Evolutionary conservation across 2,797 vertebrate genomes (phyloP).

Genomic region (Sciurus carolinensis): DNA sequence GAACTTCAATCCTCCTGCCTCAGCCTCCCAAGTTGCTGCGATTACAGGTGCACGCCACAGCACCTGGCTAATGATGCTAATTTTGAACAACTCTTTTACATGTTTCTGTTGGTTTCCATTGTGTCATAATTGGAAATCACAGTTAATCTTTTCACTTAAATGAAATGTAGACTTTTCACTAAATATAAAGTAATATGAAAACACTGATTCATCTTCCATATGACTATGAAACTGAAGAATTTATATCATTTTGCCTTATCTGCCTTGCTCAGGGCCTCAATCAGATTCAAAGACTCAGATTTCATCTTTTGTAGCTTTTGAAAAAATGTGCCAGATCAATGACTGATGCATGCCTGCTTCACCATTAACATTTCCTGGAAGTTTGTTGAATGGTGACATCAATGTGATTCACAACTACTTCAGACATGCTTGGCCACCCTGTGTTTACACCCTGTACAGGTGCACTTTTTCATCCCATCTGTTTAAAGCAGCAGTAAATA

Average conservation of each 20-base stretch:
- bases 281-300: neutral
- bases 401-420: constrained; percentile 1
- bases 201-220: constrained; percentile 13
- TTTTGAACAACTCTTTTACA: constrained; percentile 27
- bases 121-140: neutral
- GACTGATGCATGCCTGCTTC: neutral
- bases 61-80: neutral
- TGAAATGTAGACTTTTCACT: constrained; percentile 47
- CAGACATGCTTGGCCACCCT: neutral
- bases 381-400: neutral
- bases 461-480: neutral
- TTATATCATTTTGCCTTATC: constrained; percentile 20
- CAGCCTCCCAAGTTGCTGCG: no score
- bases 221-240: neutral
- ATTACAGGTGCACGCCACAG: no score
- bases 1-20: no score
- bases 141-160: neutral
- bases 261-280: neutral
- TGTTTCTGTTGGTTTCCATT: neutral
- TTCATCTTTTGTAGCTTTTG: neutral
- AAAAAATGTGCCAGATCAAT: constrained; percentile 26
- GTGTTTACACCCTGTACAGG: neutral
- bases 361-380: neutral
- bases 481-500: neutral
- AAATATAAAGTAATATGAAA: constrained; percentile 6